Base-by-base conservation (phyloP, 2,113 vertebrate genomes). In the Misgurnus anguillicaudatus region DNA sequence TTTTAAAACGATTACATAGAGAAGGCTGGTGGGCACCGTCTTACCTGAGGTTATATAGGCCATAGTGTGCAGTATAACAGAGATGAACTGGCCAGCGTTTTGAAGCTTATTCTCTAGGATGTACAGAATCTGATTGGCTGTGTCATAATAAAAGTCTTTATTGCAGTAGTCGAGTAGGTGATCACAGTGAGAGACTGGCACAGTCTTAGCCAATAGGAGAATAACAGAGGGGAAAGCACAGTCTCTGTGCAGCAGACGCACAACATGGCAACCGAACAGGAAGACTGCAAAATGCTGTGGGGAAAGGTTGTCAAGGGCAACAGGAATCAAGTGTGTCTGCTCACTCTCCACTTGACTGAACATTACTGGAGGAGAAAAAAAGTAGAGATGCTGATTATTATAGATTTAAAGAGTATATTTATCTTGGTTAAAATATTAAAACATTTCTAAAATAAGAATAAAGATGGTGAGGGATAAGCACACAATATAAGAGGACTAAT, bases 181-280 rank as follows among this genome's bases (percentile, higher is more conserved):
- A 24, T 85, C 81, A 38, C 79, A 67, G 67, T 81, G 58, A 17
- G 86, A 78, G 70, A 70, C 79, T 16, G 94, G 94, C 75, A 95
- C 62, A 0, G 89, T 85, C 78, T 90, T 90, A 68, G 94, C 91
- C 86, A 92, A 78, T 0, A 94, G 82, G 66, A 95, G 89, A 24
- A 91, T 82, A 57, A 91, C 80, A 0, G 87, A 82, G 47, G 91
- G 91, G 58, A 92, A 91, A 21, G 65, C 75, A 36, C 86, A 83
- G 58, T 79, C 74, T 70, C 72, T 86, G 78, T 86, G 86, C 24
- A 95, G 89, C 79, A 93, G 80, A 65, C 83, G 86, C 67, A 92
- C 78, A 69, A 95, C 85, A 21, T 91, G 89, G 77, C 93, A 93
- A 66, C 93, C 94, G 79, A 95, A 94, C 13, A 92, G 78, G 83